Evolutionary conservation across 2,888 invertebrate species (phyloP), one percentile per base, ranked within the genome.

Genomic region (Meloe dianella): DNA sequence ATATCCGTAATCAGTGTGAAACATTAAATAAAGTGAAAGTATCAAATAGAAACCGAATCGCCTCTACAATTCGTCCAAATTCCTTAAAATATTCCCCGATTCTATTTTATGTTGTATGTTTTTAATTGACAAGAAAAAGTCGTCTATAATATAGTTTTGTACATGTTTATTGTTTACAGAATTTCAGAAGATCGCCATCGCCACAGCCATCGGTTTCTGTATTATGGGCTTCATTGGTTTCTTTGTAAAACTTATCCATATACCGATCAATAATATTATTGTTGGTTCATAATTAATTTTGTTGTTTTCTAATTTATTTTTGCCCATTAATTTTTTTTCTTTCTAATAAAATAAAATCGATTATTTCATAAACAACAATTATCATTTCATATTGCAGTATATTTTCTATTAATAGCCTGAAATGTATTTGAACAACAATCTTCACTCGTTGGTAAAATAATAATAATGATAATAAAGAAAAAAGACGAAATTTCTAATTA

Each of bases 201-300:
- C 99, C 65, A 99, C 99, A 68, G 98, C 98, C 5, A 97, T 99
- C 81, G 99, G 99, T 66, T 99, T 99, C 88, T 97, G 96, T 85
- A 98, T 99, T 84, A 99, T 99, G 99, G 99, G 99, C 65, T 99
- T 99, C 87, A 99, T 99, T 83, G 99, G 99, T 78, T 99, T 99
- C 89, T 99, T 99, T 79, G 99, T 99, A 41, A 99, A 99, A 86
- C 89, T 99, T 77, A 99, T 99, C 85, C 99, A 99, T 85, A 99
- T 99, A 85, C 99, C 99, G 74, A 99, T 99, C 86, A 96, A 96
- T 86, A 95, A 95, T 85, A 95, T 96, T 82, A 95, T 95, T 84
- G 95, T 96, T 82, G 94, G 93, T 84, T 94, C 94, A 83, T 89
- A 89, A 84, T 67, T 69, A 41, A 63, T 64, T 66, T 57, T 68